Evolutionary conservation across 2,888 invertebrate species (phyloP).

Genomic region (Capitulum mitella): DNA sequence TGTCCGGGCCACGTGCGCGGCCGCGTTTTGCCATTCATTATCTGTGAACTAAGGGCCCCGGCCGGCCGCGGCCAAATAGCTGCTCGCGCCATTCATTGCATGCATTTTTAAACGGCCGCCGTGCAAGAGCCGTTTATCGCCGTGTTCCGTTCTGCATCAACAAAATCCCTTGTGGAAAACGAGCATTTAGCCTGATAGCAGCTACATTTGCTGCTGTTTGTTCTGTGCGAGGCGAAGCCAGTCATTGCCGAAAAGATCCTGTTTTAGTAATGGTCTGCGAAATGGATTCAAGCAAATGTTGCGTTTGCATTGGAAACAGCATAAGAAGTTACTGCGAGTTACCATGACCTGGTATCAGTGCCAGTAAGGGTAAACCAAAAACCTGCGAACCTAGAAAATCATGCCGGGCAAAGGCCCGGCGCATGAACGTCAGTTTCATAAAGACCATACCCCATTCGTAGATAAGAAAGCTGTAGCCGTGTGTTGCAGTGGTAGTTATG

Average conservation of each 20-base stretch:
- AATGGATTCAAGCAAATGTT: not conserved
- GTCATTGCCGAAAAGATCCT: not conserved
- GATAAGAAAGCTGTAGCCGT: too few relatives aligned
- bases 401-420: too few relatives aligned
- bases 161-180: not conserved
- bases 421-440: too few relatives aligned
- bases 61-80: not conserved
- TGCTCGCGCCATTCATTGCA: not conserved
- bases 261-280: not conserved
- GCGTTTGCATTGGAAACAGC: not conserved
- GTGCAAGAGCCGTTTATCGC: not conserved
- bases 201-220: not conserved
- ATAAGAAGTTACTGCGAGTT: too few relatives aligned
- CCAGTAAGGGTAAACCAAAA: too few relatives aligned
- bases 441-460: too few relatives aligned
- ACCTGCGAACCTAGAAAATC: too few relatives aligned
- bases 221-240: too few relatives aligned
- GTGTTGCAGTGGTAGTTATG: too few relatives aligned
- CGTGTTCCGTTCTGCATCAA: not conserved
- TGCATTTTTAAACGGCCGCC: not conserved
- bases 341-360: too few relatives aligned
- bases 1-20: not conserved
- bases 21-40: not conserved
- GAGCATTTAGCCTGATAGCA: not conserved
- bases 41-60: not conserved